Conservation (phyloP, 23 tunicate species). For the Trididemnum miniatum region DNA sequence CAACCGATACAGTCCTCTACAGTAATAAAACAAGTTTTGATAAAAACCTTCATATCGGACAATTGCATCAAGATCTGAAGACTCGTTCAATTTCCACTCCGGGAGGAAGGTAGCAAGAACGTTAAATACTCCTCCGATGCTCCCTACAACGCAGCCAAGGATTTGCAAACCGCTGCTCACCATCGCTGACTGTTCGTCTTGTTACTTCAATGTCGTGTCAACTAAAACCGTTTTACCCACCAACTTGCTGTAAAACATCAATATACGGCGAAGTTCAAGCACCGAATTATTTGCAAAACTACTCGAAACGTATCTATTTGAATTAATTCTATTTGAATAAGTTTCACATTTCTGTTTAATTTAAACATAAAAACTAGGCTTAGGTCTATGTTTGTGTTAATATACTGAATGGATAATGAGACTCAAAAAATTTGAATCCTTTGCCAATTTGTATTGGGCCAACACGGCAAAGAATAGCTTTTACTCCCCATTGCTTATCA, state of each 20-base stretch:
- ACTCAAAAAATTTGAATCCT: not conserved
- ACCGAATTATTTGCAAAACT: too few species aligned
- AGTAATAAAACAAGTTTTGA: too few species aligned
- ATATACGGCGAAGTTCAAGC: too few species aligned
- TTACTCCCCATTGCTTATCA: not conserved
- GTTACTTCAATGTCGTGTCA: too few species aligned
- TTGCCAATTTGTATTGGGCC: conserved; percentile 1
- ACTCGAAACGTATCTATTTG: too few species aligned
- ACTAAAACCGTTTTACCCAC: too few species aligned
- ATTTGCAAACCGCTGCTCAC: not conserved
- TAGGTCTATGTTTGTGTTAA: too few species aligned
- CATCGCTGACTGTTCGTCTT: not conserved
- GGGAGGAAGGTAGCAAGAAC: conserved; percentile 1
- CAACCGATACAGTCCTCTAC: too few species aligned
- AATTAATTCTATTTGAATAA: too few species aligned
- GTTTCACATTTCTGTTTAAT: too few species aligned
- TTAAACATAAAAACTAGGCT: too few species aligned
- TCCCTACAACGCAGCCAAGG: not conserved
- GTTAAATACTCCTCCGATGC: not conserved
- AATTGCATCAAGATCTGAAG: conserved; percentile 3
- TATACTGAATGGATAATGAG: not conserved
- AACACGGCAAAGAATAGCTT: conserved; percentile 14
- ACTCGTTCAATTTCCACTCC: conserved; percentile 1
- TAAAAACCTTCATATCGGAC: not conserved
- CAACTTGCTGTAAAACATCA: too few species aligned